Evolutionary conservation across 2,888 invertebrate species (phyloP).

Genomic region (Toxonevra muliebris): DNA sequence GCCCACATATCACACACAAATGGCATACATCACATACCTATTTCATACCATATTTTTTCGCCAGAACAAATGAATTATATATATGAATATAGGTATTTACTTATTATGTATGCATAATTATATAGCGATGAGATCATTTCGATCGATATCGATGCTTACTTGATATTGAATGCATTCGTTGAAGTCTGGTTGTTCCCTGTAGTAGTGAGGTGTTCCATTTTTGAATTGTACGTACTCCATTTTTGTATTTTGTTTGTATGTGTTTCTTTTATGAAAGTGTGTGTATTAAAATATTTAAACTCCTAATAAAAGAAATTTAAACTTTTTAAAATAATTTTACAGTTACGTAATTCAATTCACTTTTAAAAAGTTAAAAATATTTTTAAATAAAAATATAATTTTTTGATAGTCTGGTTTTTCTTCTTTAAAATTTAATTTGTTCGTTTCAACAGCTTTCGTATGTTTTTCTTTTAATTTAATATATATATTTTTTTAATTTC

Average conservation of each 20-base stretch:
- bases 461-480: slow-evolving; percentile 23
- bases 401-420: slow-evolving; percentile 27
- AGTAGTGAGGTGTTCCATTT: slow-evolving; percentile 65
- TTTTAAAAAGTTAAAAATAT: slow-evolving; percentile 40
- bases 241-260: slow-evolving; percentile 46
- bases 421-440: slow-evolving; percentile 8
- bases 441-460: no score
- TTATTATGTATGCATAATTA: slow-evolving; percentile 4
- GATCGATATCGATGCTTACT: slow-evolving; percentile 57
- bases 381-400: slow-evolving; percentile 31
- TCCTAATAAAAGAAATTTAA: slow-evolving; percentile 25
- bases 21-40: no score
- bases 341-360: not conserved
- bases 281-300: slow-evolving; percentile 42
- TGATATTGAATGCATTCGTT: slow-evolving; percentile 66
- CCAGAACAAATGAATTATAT: not conserved
- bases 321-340: slow-evolving; percentile 27
- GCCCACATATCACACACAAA: no score
- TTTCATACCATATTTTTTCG: no score
- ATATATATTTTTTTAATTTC: slow-evolving; percentile 7
- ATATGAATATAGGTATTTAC: not conserved
- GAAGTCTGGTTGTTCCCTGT: slow-evolving; percentile 64
- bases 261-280: slow-evolving; percentile 42
- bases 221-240: slow-evolving; percentile 66
- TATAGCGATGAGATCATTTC: not conserved